These are phyloP conservation scores for Heliconius cydno DNA, from an alignment of 2,888 invertebrate genomes.

Conservation along the genomic window DNA sequence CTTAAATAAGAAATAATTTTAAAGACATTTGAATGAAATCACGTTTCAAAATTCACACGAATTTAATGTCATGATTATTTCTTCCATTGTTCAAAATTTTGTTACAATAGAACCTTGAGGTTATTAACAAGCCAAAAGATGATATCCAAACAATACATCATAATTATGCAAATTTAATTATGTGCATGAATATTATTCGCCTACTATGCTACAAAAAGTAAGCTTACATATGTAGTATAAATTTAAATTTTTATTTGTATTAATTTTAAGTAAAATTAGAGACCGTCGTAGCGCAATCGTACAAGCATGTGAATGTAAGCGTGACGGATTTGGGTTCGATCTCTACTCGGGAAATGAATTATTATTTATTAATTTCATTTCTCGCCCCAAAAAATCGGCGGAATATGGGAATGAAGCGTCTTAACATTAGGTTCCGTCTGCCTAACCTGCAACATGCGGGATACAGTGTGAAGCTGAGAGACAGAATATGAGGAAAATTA, in stretches of 20 bases:
- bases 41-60: conserved; percentile 24
- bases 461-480: too few relatives aligned
- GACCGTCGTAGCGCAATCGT: too few relatives aligned
- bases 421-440: too few relatives aligned
- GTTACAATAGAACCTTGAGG: conserved; percentile 38
- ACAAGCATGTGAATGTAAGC: too few relatives aligned
- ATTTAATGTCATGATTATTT: conserved; percentile 28
- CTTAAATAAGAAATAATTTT: not conserved
- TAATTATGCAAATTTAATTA: conserved; percentile 39
- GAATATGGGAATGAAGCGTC: too few relatives aligned
- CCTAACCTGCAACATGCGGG: too few relatives aligned
- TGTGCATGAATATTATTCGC: conserved; percentile 26
- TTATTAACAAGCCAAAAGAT: conserved; percentile 31
- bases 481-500: conserved; percentile 32
- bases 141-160: conserved; percentile 36
- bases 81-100: conserved; percentile 22
- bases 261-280: too few relatives aligned
- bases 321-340: too few relatives aligned
- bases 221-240: not conserved
- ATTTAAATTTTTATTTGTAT: not conserved
- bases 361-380: not conserved
- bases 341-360: too few relatives aligned
- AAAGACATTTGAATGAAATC: not conserved
- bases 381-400: too few relatives aligned
- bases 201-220: conserved; percentile 23